Conservation (phyloP, 1,140 invertebrate genomes). For the Drosophila tsacasi region DNA sequence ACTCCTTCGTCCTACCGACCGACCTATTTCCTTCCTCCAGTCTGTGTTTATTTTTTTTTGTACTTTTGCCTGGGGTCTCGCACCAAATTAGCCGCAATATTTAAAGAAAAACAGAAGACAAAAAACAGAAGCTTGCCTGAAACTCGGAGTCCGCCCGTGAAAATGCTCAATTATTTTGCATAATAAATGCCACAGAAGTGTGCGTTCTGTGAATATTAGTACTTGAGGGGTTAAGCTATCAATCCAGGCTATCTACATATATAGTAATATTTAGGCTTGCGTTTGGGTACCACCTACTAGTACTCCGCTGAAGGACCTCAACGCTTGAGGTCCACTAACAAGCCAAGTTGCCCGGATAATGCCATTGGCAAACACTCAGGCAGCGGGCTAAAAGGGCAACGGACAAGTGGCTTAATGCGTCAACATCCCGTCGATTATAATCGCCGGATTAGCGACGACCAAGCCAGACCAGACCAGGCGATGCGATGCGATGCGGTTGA, state of each 20-base stretch:
- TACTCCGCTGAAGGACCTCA: neutral
- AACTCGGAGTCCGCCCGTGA: neutral
- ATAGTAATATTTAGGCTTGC: neutral
- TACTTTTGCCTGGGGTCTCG: neutral
- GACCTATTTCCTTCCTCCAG: neutral
- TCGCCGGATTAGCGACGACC: neutral
- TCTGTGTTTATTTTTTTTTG: neutral
- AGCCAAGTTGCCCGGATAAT: slow-evolving; percentile 11
- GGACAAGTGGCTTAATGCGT: slow-evolving; percentile 39
- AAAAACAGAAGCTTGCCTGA: neutral
- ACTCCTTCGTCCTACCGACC: slow-evolving; percentile 6
- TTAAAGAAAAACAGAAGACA: neutral
- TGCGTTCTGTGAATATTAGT: neutral
- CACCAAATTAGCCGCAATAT: slow-evolving; percentile 27
- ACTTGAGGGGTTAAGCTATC: neutral
- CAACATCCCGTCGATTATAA: slow-evolving; percentile 36
- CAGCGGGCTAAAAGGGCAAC: neutral
- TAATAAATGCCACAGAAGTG: neutral
- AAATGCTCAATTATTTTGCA: slow-evolving; percentile 1
- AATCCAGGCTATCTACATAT: neutral
- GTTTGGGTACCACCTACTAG: neutral
- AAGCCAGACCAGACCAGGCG: neutral
- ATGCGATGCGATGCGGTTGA: neutral
- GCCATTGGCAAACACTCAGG: slow-evolving; percentile 7
- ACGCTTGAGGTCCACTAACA: neutral